Conservation (phyloP, 2,888 invertebrate genomes). For the Operophtera brumata region DNA sequence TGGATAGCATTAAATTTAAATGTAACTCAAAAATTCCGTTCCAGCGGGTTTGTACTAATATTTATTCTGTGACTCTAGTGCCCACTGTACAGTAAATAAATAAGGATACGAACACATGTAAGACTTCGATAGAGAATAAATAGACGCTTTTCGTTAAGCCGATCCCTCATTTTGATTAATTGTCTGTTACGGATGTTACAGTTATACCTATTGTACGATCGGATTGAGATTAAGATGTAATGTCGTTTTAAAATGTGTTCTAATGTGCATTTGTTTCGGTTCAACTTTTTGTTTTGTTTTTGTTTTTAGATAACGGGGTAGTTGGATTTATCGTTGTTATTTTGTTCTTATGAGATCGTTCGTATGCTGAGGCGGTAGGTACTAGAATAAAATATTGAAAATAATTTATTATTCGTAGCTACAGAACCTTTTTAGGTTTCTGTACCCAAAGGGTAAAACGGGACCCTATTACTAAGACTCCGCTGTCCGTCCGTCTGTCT, state of each 20-base stretch:
- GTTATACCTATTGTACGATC: conserved; percentile 47
- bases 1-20: no score
- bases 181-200: conserved; percentile 45
- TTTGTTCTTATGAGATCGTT: not conserved
- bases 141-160: conserved; percentile 62
- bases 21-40: not conserved
- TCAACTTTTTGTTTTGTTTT: conserved; percentile 23
- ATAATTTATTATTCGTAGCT: no score
- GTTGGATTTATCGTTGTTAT: conserved; percentile 9
- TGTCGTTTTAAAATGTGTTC: conserved; percentile 55
- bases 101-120: conserved; percentile 41
- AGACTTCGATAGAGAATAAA: conserved; percentile 56
- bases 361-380: not conserved
- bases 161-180: conserved; percentile 75
- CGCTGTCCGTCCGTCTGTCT: no score
- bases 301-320: conserved; percentile 26
- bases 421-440: no score
- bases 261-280: conserved; percentile 25
- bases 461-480: no score
- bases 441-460: no score
- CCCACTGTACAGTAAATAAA: not conserved
- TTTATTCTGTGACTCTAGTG: no score
- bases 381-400: no score
- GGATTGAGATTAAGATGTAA: conserved; percentile 68
- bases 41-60: no score